These are phyloP conservation scores for Junonia oenone DNA, from an alignment of 2,888 invertebrate species.

Conservation along the genomic window DNA sequence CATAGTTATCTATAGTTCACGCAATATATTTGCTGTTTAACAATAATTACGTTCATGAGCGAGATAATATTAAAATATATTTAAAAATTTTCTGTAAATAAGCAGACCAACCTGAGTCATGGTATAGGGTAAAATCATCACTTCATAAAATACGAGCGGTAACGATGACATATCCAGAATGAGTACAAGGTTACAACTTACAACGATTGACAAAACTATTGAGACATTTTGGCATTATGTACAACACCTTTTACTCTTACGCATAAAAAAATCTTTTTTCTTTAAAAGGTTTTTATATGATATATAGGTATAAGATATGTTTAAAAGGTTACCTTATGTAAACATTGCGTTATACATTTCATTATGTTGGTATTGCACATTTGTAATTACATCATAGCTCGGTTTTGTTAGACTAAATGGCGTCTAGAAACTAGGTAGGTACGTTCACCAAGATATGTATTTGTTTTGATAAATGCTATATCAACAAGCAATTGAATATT, in stretches of 20 bases:
- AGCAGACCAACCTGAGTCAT: background rate
- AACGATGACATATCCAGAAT: background rate
- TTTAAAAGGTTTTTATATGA: too few relatives aligned
- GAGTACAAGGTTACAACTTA: background rate
- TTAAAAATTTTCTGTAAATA: background rate
- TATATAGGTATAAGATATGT: too few relatives aligned
- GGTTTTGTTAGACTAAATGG: background rate
- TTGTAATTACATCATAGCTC: background rate
- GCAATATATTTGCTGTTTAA: conserved; percentile 10
- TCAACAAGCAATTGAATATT: background rate
- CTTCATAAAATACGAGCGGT: background rate
- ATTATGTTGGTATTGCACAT: background rate
- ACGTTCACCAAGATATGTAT: background rate
- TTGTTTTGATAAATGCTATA: background rate
- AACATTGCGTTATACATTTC: background rate
- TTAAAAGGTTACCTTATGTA: too few relatives aligned
- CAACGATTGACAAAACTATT: background rate
- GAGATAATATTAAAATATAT: conserved; percentile 1
- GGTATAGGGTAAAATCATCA: background rate
- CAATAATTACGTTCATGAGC: background rate
- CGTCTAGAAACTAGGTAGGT: background rate
- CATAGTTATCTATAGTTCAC: conserved; percentile 9
- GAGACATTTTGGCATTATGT: background rate
- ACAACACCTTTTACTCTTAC: background rate
- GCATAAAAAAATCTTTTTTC: too few relatives aligned